These are phyloP conservation scores for Leptinotarsa peninsularis DNA, from an alignment of 2,888 invertebrate species.

Conservation along the genomic window DNA sequence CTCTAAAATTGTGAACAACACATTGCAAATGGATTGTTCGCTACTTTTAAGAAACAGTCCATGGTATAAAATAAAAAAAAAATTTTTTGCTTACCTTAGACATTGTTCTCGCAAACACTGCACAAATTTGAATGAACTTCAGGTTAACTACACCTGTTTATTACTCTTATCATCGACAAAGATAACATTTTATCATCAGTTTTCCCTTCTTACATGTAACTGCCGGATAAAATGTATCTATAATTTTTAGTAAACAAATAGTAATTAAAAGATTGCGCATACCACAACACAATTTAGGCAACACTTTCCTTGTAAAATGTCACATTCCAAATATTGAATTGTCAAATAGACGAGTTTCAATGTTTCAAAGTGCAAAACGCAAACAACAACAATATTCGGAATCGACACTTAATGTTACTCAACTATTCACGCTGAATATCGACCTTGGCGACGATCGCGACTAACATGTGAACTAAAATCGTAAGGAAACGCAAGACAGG, in stretches of 20 bases:
- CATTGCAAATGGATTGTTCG: no score
- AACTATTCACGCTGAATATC: not conserved
- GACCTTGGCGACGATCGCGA: not conserved
- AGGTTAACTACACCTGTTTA: slow-evolving; percentile 18
- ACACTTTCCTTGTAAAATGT: not conserved
- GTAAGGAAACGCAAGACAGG: not conserved
- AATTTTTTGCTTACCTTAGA: slow-evolving; percentile 26
- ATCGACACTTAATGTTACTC: not conserved
- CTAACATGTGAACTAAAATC: not conserved
- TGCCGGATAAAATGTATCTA: slow-evolving; percentile 1
- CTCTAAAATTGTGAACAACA: no score
- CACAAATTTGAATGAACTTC: slow-evolving; percentile 14
- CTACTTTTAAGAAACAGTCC: not conserved
- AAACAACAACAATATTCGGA: not conserved
- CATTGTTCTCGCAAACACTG: slow-evolving; percentile 24
- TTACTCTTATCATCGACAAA: slow-evolving; percentile 23
- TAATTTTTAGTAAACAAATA: slow-evolving; percentile 9
- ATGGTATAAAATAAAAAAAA: not conserved
- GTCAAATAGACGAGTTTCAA: no score
- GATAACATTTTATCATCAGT: slow-evolving; percentile 28
- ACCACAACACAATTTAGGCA: slow-evolving; percentile 9
- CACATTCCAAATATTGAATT: not conserved
- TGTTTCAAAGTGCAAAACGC: no score
- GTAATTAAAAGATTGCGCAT: slow-evolving; percentile 3
- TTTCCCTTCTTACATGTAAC: slow-evolving; percentile 10